These are phyloP conservation scores for Schlechtendalia chinensis DNA, from an alignment of 1,140 invertebrate genomes.

Conservation along the genomic window DNA sequence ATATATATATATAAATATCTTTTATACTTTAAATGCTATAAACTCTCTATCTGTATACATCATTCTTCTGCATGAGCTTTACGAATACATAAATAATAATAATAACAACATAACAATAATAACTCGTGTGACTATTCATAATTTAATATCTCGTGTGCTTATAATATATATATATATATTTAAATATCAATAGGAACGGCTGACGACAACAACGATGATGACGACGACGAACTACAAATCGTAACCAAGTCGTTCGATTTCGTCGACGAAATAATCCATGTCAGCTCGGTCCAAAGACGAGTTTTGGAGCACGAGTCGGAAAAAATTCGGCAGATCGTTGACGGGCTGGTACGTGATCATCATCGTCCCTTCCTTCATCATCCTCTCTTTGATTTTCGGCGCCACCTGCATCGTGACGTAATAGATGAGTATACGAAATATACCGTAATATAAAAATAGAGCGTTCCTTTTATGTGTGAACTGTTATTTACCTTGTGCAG, in stretches of 20 bases:
- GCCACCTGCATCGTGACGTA: slow-evolving; percentile 64
- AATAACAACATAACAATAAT: slow-evolving; percentile 11
- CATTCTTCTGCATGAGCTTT: too few species aligned
- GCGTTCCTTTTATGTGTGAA: too few species aligned
- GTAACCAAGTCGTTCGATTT: slow-evolving; percentile 78
- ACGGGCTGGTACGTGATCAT: slow-evolving; percentile 93
- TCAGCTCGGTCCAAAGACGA: slow-evolving; percentile 76
- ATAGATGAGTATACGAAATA: neutral
- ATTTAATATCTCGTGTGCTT: neutral
- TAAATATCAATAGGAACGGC: slow-evolving; percentile 11
- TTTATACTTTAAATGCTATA: too few species aligned
- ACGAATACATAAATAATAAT: neutral
- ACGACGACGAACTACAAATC: slow-evolving; percentile 60
- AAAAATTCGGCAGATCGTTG: slow-evolving; percentile 81
- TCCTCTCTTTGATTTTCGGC: slow-evolving; percentile 86
- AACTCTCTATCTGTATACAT: too few species aligned
- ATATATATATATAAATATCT: too few species aligned
- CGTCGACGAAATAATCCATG: slow-evolving; percentile 81
- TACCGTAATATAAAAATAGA: neutral
- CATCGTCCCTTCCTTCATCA: slow-evolving; percentile 92
- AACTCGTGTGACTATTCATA: neutral
- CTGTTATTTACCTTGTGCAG: slow-evolving; percentile 74
- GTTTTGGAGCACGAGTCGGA: slow-evolving; percentile 89
- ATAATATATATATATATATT: slow-evolving; percentile 5
- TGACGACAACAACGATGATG: neutral